Evolutionary conservation across 2,113 vertebrate species (phyloP).

Genomic region (Esox niger): DNA sequence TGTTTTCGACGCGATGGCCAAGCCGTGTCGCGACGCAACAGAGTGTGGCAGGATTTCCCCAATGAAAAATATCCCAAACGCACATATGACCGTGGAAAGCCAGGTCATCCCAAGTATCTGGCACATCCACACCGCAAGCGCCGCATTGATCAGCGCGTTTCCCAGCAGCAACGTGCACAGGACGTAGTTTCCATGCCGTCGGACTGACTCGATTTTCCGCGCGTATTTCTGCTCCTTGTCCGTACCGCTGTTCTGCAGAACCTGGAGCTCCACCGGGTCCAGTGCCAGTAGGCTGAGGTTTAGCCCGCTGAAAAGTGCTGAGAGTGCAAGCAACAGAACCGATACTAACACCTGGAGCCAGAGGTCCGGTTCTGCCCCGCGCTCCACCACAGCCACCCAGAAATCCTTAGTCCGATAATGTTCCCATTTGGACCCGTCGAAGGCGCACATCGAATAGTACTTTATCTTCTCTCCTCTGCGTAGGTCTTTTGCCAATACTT

Average conservation of each 20-base stretch:
- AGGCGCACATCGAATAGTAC: constrained; percentile 88
- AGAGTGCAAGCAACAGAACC: constrained; percentile 80
- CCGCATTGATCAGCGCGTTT: constrained; percentile 87
- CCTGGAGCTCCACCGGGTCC: constrained; percentile 91
- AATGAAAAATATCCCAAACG: constrained; percentile 86
- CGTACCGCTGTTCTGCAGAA: constrained; percentile 92
- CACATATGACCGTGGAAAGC: constrained; percentile 85
- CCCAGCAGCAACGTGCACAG: constrained; percentile 90
- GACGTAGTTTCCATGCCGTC: constrained; percentile 87
- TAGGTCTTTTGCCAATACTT: constrained; percentile 83
- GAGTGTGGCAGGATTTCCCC: constrained; percentile 93
- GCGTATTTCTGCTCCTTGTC: constrained; percentile 86
- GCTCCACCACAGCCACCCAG: constrained; percentile 77
- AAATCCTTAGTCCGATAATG: constrained; percentile 84
- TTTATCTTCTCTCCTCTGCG: constrained; percentile 81
- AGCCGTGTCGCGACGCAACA: constrained; percentile 89
- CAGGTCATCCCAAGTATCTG: constrained; percentile 84
- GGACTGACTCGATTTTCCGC: constrained; percentile 86
- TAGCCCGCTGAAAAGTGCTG: constrained; percentile 87
- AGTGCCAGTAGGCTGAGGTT: constrained; percentile 88
- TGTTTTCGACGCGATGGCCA: constrained; percentile 90
- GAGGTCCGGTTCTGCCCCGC: constrained; percentile 63
- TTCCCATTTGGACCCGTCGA: constrained; percentile 87
- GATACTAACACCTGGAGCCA: constrained; percentile 85
- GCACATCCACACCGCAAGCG: constrained; percentile 88